A percentile compares a stretch with the other conserved stretches of the same genome.
Evolutionary conservation across 2,113 vertebrate species (phyloP).

Genomic region (Pollimyrus isidori): DNA sequence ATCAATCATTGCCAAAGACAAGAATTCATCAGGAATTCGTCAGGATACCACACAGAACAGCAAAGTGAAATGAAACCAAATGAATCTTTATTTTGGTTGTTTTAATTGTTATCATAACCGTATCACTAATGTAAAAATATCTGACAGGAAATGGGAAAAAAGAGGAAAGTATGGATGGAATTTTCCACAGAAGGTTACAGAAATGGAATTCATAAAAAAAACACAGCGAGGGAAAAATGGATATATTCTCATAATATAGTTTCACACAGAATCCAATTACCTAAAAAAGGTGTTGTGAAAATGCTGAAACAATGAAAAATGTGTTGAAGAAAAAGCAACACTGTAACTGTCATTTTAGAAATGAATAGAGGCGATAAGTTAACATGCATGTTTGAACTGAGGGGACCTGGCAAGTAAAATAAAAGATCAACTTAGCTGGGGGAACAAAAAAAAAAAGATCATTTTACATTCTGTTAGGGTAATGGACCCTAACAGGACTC

Average conservation of each 20-base stretch:
- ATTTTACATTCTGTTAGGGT: background rate
- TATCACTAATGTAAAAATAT: background rate
- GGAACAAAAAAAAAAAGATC: background rate
- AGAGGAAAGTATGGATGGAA: slow-evolving; percentile 15
- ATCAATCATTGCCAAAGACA: background rate
- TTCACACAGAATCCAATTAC: background rate
- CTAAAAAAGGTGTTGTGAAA: background rate
- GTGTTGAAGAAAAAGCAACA: background rate
- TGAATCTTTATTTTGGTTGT: background rate
- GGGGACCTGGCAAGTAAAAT: background rate
- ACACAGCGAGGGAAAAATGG: background rate
- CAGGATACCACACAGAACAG: background rate
- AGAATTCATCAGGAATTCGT: background rate
- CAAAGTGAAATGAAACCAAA: background rate
- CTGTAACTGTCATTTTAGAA: background rate
- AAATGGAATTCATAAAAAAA: background rate
- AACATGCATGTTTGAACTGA: background rate
- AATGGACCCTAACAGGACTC: background rate
- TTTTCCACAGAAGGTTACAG: background rate
- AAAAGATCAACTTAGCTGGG: background rate
- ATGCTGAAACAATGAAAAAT: background rate
- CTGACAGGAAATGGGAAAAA: background rate
- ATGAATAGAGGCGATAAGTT: background rate
- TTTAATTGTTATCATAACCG: background rate
- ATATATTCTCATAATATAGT: background rate